Percentiles rank a stretch among this genome's conserved stretches.
Conservation (phyloP, 2,888 invertebrate species). For the Cotesia congregata region DNA sequence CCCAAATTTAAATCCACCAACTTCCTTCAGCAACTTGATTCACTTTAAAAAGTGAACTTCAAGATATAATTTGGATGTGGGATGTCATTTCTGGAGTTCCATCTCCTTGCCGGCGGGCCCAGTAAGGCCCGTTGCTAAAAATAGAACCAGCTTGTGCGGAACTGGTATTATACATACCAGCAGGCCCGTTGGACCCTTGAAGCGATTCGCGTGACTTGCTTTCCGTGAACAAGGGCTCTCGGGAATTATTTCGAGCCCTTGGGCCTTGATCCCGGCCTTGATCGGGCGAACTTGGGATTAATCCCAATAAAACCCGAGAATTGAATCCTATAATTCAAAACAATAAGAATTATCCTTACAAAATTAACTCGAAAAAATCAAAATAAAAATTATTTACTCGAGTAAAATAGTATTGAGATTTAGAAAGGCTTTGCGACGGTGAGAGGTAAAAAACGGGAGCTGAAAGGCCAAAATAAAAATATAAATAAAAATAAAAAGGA, state of each 20-base stretch:
- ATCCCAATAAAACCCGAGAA: not conserved
- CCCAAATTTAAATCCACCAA: too few species aligned
- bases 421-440: conserved; percentile 1
- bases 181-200: conserved; percentile 79
- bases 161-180: conserved; percentile 67
- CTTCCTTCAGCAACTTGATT: too few species aligned
- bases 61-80: not conserved
- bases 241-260: conserved; percentile 28
- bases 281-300: not conserved
- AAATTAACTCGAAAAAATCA: not conserved
- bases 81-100: conserved; percentile 26
- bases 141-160: conserved; percentile 73
- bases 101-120: conserved; percentile 20
- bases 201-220: conserved; percentile 25
- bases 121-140: conserved; percentile 27
- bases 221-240: conserved; percentile 18
- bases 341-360: not conserved
- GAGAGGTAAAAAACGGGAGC: conserved; percentile 10
- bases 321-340: too few species aligned
- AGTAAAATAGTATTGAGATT: conserved; percentile 5
- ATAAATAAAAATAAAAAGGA: conserved; percentile 36
- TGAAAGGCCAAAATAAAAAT: conserved; percentile 37
- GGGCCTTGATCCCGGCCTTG: conserved; percentile 1
- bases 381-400: not conserved
- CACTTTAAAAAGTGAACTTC: too few species aligned